These are phyloP conservation scores for Aphidius colemani DNA, from an alignment of 2,888 invertebrate genomes.

Conservation along the genomic window DNA sequence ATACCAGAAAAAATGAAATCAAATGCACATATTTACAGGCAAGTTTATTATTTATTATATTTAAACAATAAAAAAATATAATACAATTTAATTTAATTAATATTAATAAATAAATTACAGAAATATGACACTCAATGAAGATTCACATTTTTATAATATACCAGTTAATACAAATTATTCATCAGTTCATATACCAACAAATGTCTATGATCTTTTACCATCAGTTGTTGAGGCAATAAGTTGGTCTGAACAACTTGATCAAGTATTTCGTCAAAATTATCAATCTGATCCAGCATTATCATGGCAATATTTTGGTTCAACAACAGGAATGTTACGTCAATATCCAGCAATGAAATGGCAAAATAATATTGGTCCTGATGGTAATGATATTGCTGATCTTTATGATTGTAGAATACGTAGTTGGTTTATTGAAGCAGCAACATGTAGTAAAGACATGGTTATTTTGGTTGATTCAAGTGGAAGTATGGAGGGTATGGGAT, in stretches of 20 bases:
- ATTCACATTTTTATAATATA: conserved; percentile 85
- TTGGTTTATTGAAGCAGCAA: conserved; percentile 98
- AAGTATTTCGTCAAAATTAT: conserved; percentile 83
- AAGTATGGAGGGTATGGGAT: conserved; percentile 87
- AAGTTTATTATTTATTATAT: too few relatives aligned
- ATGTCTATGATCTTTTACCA: conserved; percentile 78
- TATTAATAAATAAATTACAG: too few relatives aligned
- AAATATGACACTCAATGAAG: conserved; percentile 68
- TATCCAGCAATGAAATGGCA: conserved; percentile 72
- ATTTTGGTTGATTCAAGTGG: conserved; percentile 95
- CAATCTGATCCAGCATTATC: conserved; percentile 85
- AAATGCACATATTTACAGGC: conserved; percentile 43
- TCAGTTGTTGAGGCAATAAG: conserved; percentile 76
- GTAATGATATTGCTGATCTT: conserved; percentile 67
- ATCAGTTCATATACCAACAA: conserved; percentile 92
- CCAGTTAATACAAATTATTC: conserved; percentile 79
- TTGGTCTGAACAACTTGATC: conserved; percentile 88
- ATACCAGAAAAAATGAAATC: conserved; percentile 48
- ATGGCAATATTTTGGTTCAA: conserved; percentile 98
- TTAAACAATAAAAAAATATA: too few relatives aligned
- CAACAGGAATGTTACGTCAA: conserved; percentile 88
- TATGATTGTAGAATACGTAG: conserved; percentile 92
- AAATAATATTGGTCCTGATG: conserved; percentile 34
- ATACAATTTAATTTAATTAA: too few relatives aligned
- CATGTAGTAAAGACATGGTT: conserved; percentile 95